A percentile compares a stretch with the other conserved stretches of the same genome.
These are phyloP conservation scores for Myotis myotis DNA, from an alignment of 2,797 vertebrate genomes.

Conservation along the genomic window DNA sequence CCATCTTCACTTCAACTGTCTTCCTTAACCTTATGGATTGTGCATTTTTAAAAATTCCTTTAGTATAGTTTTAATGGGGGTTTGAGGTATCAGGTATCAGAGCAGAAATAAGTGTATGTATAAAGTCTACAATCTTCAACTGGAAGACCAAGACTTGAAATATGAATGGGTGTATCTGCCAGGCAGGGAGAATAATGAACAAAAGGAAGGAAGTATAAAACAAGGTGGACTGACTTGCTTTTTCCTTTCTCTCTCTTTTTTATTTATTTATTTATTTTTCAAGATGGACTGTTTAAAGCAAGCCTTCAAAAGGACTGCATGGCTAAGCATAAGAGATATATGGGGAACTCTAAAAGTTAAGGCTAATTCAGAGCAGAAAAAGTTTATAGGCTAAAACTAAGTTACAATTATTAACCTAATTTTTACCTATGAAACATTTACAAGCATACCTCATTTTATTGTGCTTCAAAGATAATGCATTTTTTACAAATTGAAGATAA, in stretches of 20 bases:
- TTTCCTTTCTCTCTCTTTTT: not conserved
- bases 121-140: not conserved
- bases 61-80: not conserved
- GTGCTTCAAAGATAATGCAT: not conserved
- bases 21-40: not conserved
- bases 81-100: not conserved
- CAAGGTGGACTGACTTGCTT: not conserved
- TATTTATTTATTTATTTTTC: not conserved
- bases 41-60: not conserved
- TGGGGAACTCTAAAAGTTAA: not conserved
- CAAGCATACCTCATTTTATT: not conserved
- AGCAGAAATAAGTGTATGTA: not conserved
- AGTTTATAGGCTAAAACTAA: not conserved
- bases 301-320: not conserved
- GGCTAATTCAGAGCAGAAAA: not conserved
- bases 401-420: not conserved
- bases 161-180: not conserved
- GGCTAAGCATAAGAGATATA: not conserved
- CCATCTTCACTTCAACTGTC: not conserved
- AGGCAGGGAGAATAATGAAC: not conserved
- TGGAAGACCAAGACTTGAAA: constrained; percentile 20
- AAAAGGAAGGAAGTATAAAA: constrained; percentile 23
- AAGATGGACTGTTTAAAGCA: not conserved
- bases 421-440: constrained; percentile 31
- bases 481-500: not conserved